These are phyloP conservation scores for Centroberyx gerrardi DNA, from an alignment of 2,797 vertebrate species.

Conservation along the genomic window DNA sequence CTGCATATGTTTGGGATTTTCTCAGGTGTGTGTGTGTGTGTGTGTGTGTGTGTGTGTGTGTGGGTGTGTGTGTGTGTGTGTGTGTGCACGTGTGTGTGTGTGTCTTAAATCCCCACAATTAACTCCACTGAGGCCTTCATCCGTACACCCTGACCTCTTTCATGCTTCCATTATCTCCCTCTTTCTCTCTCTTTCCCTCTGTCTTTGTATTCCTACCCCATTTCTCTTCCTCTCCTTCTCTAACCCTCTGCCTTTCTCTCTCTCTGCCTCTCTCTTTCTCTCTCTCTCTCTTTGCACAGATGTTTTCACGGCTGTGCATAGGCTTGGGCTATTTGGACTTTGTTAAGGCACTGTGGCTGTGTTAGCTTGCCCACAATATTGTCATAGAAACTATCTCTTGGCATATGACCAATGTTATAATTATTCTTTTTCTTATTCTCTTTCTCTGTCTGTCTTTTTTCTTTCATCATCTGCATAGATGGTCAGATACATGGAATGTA, in stretches of 20 bases:
- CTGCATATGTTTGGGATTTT: constrained; percentile 6
- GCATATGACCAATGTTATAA: background rate
- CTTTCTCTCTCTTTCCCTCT: background rate
- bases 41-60: no score
- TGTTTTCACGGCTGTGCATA: background rate
- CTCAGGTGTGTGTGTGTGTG: background rate
- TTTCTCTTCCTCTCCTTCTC: background rate
- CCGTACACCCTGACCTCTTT: background rate
- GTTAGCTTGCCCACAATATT: background rate
- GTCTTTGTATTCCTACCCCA: background rate
- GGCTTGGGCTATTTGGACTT: background rate
- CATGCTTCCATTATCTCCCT: background rate
- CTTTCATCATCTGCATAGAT: no score
- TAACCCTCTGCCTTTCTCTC: background rate
- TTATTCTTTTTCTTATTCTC: background rate
- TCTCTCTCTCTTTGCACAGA: background rate
- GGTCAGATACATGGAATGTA: no score
- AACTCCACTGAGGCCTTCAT: background rate
- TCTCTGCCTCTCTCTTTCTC: background rate
- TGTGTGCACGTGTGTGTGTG: background rate
- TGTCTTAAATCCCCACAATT: background rate
- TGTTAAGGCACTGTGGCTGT: no score
- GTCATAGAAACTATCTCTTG: background rate
- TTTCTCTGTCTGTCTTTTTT: no score
- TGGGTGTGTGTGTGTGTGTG: background rate